Evolutionary conservation across 2,113 vertebrate genomes (phyloP), one percentile per base, ranked within the genome.

Genomic region (Gymnarchus niloticus): DNA sequence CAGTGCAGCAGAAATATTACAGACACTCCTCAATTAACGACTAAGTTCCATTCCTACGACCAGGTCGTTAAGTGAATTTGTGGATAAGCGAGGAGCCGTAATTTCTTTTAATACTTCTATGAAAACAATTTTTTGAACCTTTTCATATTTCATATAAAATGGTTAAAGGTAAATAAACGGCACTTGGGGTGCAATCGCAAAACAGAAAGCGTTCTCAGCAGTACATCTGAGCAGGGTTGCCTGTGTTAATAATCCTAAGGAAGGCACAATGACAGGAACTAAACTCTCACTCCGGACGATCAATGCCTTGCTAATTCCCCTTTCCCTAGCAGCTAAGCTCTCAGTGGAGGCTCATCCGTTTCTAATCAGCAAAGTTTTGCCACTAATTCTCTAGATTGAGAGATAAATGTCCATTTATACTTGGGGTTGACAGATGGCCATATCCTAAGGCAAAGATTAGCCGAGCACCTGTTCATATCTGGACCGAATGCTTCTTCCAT

Each of bases 401-500:
- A 88, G 86, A 87, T 61, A 57, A 85, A 81, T 81, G 76, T 84
- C 83, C 85, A 83, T 85, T 86, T 80, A 85, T 84, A 87, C 84
- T 77, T 83, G 48, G 84, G 83, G 28, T 76, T 69, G 83, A 86
- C 88, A 89, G 89, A 87, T 87, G 88, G 88, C 46, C 61, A 61
- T 65, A 46, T 83, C 84, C 76, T 52, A 81, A 65, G 21, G 28
- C 56, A 86, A 85, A 69, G 14, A 10, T 69, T 28, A 37, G 88
- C 77, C 88, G 78, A 57, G 77, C 52, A 54, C 4, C 41, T 33
- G 56, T 61, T 82, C 73, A 44, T 44, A 17, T n/a, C 49, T 54
- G 56, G 57, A 37, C 46, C 57, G 33, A 59, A 54, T n/a, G n/a
- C 41, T 4, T 6, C 37, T 48, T 7, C 19, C n/a, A 14, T 65